Base-by-base conservation (phyloP, 1,140 invertebrate genomes). In the Drosophila pallidifrons region DNA sequence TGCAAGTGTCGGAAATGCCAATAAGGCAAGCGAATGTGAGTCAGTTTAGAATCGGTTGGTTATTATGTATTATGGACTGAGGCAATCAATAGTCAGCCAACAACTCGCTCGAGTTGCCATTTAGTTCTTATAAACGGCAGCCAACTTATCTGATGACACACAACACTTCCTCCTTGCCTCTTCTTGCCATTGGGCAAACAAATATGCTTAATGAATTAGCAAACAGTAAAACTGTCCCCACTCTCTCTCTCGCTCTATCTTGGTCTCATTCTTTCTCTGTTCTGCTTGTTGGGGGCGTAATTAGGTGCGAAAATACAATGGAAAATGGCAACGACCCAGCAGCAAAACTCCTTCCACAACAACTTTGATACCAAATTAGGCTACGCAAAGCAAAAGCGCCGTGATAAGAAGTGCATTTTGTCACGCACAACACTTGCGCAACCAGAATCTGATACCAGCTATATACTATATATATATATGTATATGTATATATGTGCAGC, bases 371-470 rank as follows among this genome's bases (percentile, higher is more conserved):
- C 57, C 25, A 70, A 77, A 74, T 81, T 63, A 58, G 77, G 67
- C 60, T 59, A 72, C 43, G 59, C 79, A 78, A 82, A 78, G 67
- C 72, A 6, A 57, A 25, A 41, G 45, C 47, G 41, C 51, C 11
- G 38, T 73, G 81, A 80, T 73, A 80, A 80, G 41, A 68, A 87
- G 49, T 83, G 80, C 85, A 87, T 80, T 83, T 80, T 75, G 80
- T 83, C 85, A 87, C 80, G 80, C 85, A 88, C 28, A 51, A 1
- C 65, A 69, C 49, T 15, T 32, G 49, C 52, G 30, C 35, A 28
- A 6, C n/a, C 13, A 49, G 51, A 47, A 69, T 3, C 54, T 41
- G 51, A 75, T 47, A 63, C 41, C 35, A 43, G 41, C 41, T 0
- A 13, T 13, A 43, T 41, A 6, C 35, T 20, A 20, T 20, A 25